These are phyloP conservation scores for Albula goreensis DNA, from an alignment of 2,113 vertebrate genomes.

Conservation along the genomic window DNA sequence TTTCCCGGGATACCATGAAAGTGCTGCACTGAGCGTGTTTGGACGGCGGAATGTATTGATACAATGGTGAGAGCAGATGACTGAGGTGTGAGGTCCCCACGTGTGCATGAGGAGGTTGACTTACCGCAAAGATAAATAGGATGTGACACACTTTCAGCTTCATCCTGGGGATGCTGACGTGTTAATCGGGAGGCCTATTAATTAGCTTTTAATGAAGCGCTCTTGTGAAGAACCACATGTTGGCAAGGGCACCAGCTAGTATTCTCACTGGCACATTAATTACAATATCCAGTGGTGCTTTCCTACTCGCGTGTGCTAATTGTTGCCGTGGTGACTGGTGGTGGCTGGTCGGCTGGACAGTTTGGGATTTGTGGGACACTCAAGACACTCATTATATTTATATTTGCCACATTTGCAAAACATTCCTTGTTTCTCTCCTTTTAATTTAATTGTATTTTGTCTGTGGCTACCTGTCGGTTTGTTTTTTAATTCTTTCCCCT, in stretches of 20 bases:
- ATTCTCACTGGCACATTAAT: slow-evolving; percentile 53
- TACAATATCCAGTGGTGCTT: slow-evolving; percentile 42
- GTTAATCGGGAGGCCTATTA: slow-evolving; percentile 52
- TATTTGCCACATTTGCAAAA: no score
- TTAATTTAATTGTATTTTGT: no score
- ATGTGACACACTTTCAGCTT: slow-evolving; percentile 53
- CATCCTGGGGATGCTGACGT: slow-evolving; percentile 46
- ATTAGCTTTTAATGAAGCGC: slow-evolving; percentile 58
- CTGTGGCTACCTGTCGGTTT: no score
- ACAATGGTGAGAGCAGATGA: no score
- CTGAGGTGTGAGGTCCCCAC: background rate
- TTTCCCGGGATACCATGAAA: background rate
- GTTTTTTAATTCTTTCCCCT: no score
- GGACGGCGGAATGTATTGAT: background rate
- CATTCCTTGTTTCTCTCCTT: no score
- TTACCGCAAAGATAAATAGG: slow-evolving; percentile 52
- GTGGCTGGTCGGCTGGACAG: background rate
- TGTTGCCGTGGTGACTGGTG: background rate
- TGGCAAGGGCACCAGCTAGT: slow-evolving; percentile 37
- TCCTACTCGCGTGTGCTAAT: background rate
- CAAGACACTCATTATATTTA: background rate
- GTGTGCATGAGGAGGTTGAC: slow-evolving; percentile 10
- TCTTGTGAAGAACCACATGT: slow-evolving; percentile 38
- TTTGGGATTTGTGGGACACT: background rate
- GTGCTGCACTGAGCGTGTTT: background rate